Evolutionary conservation across 2,113 vertebrate genomes (phyloP), one percentile per base, ranked within the genome.

Genomic region (Cathartes aura): DNA sequence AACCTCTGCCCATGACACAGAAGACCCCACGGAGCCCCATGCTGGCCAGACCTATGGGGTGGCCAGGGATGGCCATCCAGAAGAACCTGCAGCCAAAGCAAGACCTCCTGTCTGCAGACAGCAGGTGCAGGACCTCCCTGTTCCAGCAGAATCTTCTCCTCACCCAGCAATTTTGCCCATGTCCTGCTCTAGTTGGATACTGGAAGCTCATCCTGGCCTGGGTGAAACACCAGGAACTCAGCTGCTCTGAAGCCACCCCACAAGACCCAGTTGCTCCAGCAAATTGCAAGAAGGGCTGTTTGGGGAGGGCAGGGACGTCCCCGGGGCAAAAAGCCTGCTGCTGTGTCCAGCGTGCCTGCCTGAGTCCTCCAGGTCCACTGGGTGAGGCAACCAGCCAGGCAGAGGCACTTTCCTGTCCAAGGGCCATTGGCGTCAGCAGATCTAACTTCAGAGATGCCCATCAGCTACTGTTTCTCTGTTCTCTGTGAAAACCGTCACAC

Each of bases 161-260:
- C n/a, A 11, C 6, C 40, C 3, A 1, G 5, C 26, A 58, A 6
- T n/a, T 12, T 2, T 19, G n/a, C 30, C n/a, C 10, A 2, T 8
- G 43, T 36, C 58, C 76, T 60, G 34, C 29, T 55, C 45, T 27
- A 1, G 15, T 3, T 83, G 71, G 47, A 3, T 29, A 4, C 52
- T 74, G 52, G 38, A 11, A 64, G 40, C 22, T 67, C 60, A 6
- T 15, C 43, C 52, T 16, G 47, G 23, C 50, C 45, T 43, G 63
- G 15, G 2, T 11, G 45, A 47, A 68, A 40, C 27, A 22, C 15
- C 59, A 47, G 45, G 29, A 60, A 3, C 24, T 27, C 10, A 2
- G n/a, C 30, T 63, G n/a, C 48, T 58, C 60, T 5, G 2, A 38
- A 74, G 15, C 12, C 48, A 40, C 20, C 29, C 24, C 40, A 15